These are phyloP conservation scores for Chromis chromis DNA, from an alignment of 2,797 vertebrate genomes.

Conservation along the genomic window DNA sequence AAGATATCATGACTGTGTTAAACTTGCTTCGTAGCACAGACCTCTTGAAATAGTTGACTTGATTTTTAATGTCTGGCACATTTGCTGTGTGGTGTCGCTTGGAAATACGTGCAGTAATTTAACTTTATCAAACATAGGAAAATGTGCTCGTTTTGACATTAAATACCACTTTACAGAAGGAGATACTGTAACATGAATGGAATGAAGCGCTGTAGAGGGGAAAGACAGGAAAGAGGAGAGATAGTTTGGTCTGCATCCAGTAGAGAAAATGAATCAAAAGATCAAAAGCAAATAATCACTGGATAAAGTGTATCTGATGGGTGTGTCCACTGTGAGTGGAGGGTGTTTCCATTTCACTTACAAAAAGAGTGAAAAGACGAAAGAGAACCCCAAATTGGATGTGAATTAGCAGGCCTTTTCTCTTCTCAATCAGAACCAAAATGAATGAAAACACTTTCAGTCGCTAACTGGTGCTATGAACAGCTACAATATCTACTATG, in stretches of 20 bases:
- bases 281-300: conserved; percentile 58
- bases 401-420: conserved; percentile 81
- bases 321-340: conserved; percentile 61
- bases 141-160: conserved; percentile 41
- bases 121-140: conserved; percentile 22
- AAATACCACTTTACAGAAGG: conserved; percentile 53
- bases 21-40: no score
- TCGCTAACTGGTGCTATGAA: conserved; percentile 74
- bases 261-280: conserved; percentile 61
- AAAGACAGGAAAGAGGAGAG: conserved; percentile 66
- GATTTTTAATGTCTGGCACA: conserved; percentile 47
- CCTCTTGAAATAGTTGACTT: conserved; percentile 47
- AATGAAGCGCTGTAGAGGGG: conserved; percentile 64
- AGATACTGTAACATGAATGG: conserved; percentile 61
- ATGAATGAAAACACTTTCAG: conserved; percentile 58
- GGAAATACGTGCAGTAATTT: conserved; percentile 19
- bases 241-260: conserved; percentile 67
- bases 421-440: conserved; percentile 90
- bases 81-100: conserved; percentile 44
- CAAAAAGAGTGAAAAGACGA: neutral
- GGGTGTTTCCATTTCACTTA: conserved; percentile 72
- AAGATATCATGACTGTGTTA: no score
- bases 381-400: conserved; percentile 55
- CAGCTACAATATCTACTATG: conserved; percentile 53
- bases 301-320: conserved; percentile 60